These are phyloP conservation scores for Tiliacea aurago DNA, from an alignment of 2,888 invertebrate genomes.

Conservation along the genomic window DNA sequence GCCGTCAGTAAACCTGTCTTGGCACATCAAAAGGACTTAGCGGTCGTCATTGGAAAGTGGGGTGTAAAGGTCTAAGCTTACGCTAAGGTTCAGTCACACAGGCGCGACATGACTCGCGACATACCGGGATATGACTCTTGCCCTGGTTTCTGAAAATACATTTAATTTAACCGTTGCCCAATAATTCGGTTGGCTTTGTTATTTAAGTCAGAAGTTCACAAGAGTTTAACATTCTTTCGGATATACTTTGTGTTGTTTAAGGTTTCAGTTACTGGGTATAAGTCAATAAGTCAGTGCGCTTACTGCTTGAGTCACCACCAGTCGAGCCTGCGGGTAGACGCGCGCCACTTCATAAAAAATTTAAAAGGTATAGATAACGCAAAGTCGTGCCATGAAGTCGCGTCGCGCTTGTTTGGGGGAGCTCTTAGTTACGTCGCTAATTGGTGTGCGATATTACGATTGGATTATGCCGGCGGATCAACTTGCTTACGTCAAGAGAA, in stretches of 20 bases:
- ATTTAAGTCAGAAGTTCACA: neutral
- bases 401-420: neutral
- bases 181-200: neutral
- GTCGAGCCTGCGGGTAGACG: neutral
- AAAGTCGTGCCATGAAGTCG: too few species aligned
- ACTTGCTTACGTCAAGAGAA: constrained; percentile 16
- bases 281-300: neutral
- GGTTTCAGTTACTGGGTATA: neutral
- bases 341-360: neutral
- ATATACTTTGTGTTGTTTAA: neutral
- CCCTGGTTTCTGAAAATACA: neutral
- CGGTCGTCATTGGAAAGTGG: constrained; percentile 11
- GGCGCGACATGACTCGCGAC: neutral
- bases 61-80: constrained; percentile 14
- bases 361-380: too few species aligned
- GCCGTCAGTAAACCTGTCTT: constrained; percentile 3
- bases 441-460: constrained; percentile 27
- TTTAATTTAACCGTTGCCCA: neutral
- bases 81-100: neutral
- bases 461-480: constrained; percentile 23
- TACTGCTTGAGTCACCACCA: neutral
- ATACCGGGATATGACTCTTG: neutral
- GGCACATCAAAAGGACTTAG: constrained; percentile 29
- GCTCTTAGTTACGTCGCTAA: constrained; percentile 20
- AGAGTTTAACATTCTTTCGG: neutral